These are phyloP conservation scores for Monarcha castaneiventris DNA, from an alignment of 2,113 vertebrate genomes.

Conservation along the genomic window DNA sequence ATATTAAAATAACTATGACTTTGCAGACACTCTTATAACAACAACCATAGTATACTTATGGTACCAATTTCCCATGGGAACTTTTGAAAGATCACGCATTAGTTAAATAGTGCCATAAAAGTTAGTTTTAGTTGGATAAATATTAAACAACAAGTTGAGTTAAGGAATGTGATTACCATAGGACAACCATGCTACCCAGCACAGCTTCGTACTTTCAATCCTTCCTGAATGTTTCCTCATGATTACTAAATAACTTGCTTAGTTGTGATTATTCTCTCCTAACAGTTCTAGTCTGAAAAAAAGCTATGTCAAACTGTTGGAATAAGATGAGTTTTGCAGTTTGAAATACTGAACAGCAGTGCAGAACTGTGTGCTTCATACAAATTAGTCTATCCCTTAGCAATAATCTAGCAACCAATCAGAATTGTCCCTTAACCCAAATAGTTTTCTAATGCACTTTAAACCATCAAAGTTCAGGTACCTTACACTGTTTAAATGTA, in stretches of 20 bases:
- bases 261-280: slow-evolving; percentile 44
- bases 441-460: slow-evolving; percentile 51
- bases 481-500: slow-evolving; percentile 57
- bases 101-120: slow-evolving; percentile 28
- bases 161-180: slow-evolving; percentile 28
- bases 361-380: slow-evolving; percentile 29
- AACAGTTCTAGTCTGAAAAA: slow-evolving; percentile 44
- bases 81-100: background rate
- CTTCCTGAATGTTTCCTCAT: slow-evolving; percentile 30
- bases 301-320: background rate
- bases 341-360: slow-evolving; percentile 56
- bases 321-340: slow-evolving; percentile 61
- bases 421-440: slow-evolving; percentile 59
- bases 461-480: slow-evolving; percentile 59
- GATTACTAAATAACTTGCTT: slow-evolving; percentile 64
- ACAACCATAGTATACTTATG: background rate
- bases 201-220: slow-evolving; percentile 34
- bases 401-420: slow-evolving; percentile 67
- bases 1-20: background rate
- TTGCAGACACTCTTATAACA: background rate
- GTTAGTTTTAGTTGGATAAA: slow-evolving; percentile 53
- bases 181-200: slow-evolving; percentile 22
- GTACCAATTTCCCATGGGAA: background rate
- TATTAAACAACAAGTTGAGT: slow-evolving; percentile 56
- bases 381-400: slow-evolving; percentile 64